Evolutionary conservation across 2,888 invertebrate species (phyloP).

Genomic region (Phaonia tiefii): DNA sequence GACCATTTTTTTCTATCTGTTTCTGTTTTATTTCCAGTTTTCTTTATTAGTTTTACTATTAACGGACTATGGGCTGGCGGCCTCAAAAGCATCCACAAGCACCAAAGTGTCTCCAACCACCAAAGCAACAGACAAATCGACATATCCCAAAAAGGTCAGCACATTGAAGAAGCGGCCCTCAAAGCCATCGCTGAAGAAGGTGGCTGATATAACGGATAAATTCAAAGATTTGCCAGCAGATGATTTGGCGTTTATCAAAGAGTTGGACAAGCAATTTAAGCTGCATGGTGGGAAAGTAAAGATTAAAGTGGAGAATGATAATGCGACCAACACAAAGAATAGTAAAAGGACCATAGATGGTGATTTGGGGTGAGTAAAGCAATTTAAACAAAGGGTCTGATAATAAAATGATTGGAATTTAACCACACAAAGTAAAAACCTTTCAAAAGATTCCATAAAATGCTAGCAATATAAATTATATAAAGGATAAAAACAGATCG

Average conservation of each 20-base stretch:
- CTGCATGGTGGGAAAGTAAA: slow-evolving; percentile 79
- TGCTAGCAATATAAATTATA: no score
- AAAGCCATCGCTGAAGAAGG: slow-evolving; percentile 55
- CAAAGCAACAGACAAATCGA: slow-evolving; percentile 68
- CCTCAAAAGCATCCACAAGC: slow-evolving; percentile 54
- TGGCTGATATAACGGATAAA: slow-evolving; percentile 70
- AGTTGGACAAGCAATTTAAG: slow-evolving; percentile 80
- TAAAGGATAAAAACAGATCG: no score
- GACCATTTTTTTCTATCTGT: slow-evolving; percentile 5
- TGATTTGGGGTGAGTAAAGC: slow-evolving; percentile 86
- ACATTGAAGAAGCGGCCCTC: slow-evolving; percentile 74
- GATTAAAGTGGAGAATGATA: slow-evolving; percentile 79
- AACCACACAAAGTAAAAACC: no score
- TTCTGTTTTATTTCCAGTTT: slow-evolving; percentile 46
- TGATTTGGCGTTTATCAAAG: slow-evolving; percentile 79
- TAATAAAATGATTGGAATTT: no score
- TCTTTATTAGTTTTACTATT: slow-evolving; percentile 42
- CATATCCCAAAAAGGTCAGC: slow-evolving; percentile 78
- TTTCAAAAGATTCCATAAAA: no score
- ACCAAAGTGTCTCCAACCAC: slow-evolving; percentile 4
- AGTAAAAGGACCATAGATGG: slow-evolving; percentile 86
- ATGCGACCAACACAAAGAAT: slow-evolving; percentile 82
- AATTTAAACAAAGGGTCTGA: no score
- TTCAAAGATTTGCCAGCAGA: slow-evolving; percentile 77
- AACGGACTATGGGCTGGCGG: slow-evolving; percentile 53